phyloP scores from a whole-genome alignment of 2,797 vertebrate species.

The Danio kyathit region DNA sequence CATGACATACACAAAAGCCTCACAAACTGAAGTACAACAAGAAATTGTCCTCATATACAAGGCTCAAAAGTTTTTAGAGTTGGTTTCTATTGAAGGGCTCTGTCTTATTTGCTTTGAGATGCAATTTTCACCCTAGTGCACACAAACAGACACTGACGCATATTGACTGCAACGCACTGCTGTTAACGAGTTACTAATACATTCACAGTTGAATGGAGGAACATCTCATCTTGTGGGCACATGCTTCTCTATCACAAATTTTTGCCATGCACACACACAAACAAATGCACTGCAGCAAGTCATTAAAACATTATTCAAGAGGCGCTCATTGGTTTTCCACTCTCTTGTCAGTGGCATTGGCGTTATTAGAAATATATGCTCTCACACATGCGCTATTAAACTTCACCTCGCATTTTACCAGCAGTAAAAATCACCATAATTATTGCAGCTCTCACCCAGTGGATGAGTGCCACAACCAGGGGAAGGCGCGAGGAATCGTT shows the following conservation, averaged over 20 bases:
- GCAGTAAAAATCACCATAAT: constrained; percentile 75
- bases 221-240: constrained; percentile 38
- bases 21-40: background rate
- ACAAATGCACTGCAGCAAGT: constrained; percentile 21
- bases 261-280: constrained; percentile 9
- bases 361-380: constrained; percentile 61
- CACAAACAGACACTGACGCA: constrained; percentile 48
- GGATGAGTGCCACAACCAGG: constrained; percentile 67
- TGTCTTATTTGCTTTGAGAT: constrained; percentile 48
- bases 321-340: constrained; percentile 35
- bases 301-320: constrained; percentile 59
- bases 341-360: constrained; percentile 44
- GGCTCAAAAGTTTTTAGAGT: constrained; percentile 3
- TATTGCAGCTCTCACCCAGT: constrained; percentile 65
- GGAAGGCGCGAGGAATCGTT: constrained; percentile 64
- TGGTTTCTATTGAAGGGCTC: background rate
- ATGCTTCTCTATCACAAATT: constrained; percentile 17
- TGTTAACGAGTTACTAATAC: constrained; percentile 60
- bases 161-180: constrained; percentile 42
- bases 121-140: constrained; percentile 36
- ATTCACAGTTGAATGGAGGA: constrained; percentile 51
- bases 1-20: background rate
- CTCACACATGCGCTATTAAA: constrained; percentile 63
- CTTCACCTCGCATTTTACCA: constrained; percentile 61
- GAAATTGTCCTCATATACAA: background rate